Conservation (phyloP, 1,140 invertebrate genomes). For the Ridgeia piscesae region DNA sequence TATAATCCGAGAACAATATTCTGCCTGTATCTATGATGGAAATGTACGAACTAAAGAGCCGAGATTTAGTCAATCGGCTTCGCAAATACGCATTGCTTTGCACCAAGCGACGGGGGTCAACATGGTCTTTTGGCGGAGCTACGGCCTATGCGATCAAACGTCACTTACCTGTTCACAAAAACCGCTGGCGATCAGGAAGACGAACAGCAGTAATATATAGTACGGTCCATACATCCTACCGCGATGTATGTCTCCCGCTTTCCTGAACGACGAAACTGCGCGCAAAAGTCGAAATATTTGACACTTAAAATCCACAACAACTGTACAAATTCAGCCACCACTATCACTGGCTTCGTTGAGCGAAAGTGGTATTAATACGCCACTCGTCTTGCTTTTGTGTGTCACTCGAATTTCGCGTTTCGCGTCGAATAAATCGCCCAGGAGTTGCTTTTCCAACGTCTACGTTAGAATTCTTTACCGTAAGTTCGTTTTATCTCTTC, state of each 20-base stretch:
- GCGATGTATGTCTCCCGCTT: background rate
- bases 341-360: background rate
- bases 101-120: background rate
- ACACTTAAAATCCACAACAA: constrained; percentile 1
- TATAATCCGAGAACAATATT: background rate
- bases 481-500: background rate
- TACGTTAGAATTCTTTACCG: background rate
- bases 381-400: background rate
- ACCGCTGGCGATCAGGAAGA: background rate
- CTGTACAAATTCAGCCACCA: background rate
- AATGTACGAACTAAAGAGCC: background rate
- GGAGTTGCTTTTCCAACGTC: background rate
- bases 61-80: background rate
- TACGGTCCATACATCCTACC: background rate
- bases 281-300: background rate
- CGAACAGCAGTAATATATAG: background rate
- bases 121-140: background rate
- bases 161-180: background rate
- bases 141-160: background rate
- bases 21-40: background rate
- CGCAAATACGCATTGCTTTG: background rate
- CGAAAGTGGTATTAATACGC: background rate
- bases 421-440: background rate
- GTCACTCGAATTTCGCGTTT: background rate
- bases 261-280: background rate